Evolutionary conservation across 2,888 invertebrate genomes (phyloP).

Genomic region (Cotesia congregata): DNA sequence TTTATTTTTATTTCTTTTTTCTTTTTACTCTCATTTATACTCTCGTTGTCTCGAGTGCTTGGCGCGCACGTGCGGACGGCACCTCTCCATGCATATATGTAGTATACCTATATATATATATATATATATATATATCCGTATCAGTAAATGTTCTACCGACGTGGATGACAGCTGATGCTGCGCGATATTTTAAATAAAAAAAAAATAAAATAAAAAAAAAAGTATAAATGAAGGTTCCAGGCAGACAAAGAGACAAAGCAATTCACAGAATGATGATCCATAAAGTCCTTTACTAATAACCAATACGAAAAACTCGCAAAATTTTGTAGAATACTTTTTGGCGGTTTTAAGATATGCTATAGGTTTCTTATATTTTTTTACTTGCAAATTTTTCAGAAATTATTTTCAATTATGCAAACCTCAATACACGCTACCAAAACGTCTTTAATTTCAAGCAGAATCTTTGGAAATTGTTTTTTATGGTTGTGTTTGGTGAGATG

Average conservation of each 20-base stretch:
- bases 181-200: no score
- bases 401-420: not conserved
- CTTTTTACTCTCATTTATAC: slow-evolving; percentile 44
- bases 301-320: not conserved
- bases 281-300: not conserved
- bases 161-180: no score
- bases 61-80: slow-evolving; percentile 62
- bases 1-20: slow-evolving; percentile 37
- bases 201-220: no score
- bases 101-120: not conserved
- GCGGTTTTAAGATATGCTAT: not conserved
- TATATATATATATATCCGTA: no score
- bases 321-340: not conserved
- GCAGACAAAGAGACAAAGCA: slow-evolving; percentile 15
- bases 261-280: not conserved
- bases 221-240: slow-evolving; percentile 48
- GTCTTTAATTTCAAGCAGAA: not conserved
- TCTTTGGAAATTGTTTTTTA: not conserved
- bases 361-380: not conserved
- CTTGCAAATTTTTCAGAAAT: not conserved
- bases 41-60: slow-evolving; percentile 43
- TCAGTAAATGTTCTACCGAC: no score
- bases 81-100: slow-evolving; percentile 51
- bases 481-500: not conserved
- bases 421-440: not conserved